Evolutionary conservation across 2,888 invertebrate genomes (phyloP), one percentile per base, ranked within the genome.

Genomic region (Philopedon plagiatum): DNA sequence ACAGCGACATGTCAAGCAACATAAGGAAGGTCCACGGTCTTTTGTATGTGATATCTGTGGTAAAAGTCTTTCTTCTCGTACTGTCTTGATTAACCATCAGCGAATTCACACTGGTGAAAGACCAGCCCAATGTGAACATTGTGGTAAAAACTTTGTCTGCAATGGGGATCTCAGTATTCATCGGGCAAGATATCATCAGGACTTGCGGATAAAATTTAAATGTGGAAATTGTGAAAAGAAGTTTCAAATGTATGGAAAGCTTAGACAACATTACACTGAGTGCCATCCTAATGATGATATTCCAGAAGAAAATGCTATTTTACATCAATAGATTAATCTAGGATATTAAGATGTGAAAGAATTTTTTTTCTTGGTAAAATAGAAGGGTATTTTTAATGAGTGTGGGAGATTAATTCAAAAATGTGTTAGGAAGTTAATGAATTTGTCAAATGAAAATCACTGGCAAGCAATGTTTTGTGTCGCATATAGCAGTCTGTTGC

Each of bases 1-100:
- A 26, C 70, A 76, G 34, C 74, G 76, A 4, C 83, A 83, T 69
- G 5, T 63, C 11, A 26, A 41, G 7, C 9, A 18, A 0, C 69
- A 69, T 29, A 18, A 15, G 15, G 34, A 39, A 9, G 54, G 56
- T 2, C 49, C 19, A 7, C n/a, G 11, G 11, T 57, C 44, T 13
- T 62, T 49, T 51, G n/a, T 23, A 3, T 71, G 71, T 34, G 32
- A 21, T 15, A 21, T 64, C 11, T 71, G 71, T 29, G 54, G 37
- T 9, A 71, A 71, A 21, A 44, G 9, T n/a, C 26, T 71, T 21
- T 32, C 63, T 0, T 15, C 46, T n/a, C 44, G 15, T 11, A 19
- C 29, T 8, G 44, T 49, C 13, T 44, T 64, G n/a, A 26, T 32
- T n/a, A 32, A 34, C 19, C 81, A 81, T 61, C 62, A 78, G 32